Conservation (phyloP, 2,797 vertebrate species). For the Poecilia picta region DNA sequence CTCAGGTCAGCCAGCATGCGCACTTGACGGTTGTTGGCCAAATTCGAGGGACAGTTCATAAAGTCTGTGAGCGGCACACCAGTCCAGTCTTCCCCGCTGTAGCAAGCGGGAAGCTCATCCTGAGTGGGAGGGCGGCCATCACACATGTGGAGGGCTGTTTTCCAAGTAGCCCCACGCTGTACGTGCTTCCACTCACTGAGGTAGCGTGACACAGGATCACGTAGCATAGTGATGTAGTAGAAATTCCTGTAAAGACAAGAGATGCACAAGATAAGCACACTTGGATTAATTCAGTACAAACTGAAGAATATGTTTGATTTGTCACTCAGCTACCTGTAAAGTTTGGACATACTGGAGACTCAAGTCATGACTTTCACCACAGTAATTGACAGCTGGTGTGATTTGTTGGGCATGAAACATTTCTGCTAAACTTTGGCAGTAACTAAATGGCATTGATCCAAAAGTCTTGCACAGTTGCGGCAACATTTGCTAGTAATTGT, state of each 20-base stretch:
- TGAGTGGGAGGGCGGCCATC: slow-evolving; percentile 91
- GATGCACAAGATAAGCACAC: background rate
- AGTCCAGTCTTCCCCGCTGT: slow-evolving; percentile 93
- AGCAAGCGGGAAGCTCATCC: slow-evolving; percentile 92
- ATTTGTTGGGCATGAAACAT: background rate
- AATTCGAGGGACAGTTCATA: slow-evolving; percentile 92
- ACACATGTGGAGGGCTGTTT: slow-evolving; percentile 95
- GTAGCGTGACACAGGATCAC: slow-evolving; percentile 94
- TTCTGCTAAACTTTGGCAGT: background rate
- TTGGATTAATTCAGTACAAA: background rate
- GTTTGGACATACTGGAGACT: background rate
- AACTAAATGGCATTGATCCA: background rate
- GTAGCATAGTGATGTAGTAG: slow-evolving; percentile 97
- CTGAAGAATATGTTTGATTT: background rate
- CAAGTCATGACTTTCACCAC: background rate
- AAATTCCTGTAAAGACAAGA: slow-evolving; percentile 86
- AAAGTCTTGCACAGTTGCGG: background rate
- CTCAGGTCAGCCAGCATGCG: slow-evolving; percentile 97
- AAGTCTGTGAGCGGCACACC: slow-evolving; percentile 90
- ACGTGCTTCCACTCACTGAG: slow-evolving; percentile 98
- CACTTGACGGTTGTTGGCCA: slow-evolving; percentile 95
- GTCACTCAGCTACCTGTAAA: background rate
- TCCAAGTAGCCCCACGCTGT: slow-evolving; percentile 95
- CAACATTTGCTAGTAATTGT: background rate
- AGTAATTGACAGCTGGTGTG: background rate